A percentile compares a stretch with the other conserved stretches of the same genome.
phyloP scores from a whole-genome alignment of 1,140 invertebrate species.

The Lasaia peninsularis region DNA sequence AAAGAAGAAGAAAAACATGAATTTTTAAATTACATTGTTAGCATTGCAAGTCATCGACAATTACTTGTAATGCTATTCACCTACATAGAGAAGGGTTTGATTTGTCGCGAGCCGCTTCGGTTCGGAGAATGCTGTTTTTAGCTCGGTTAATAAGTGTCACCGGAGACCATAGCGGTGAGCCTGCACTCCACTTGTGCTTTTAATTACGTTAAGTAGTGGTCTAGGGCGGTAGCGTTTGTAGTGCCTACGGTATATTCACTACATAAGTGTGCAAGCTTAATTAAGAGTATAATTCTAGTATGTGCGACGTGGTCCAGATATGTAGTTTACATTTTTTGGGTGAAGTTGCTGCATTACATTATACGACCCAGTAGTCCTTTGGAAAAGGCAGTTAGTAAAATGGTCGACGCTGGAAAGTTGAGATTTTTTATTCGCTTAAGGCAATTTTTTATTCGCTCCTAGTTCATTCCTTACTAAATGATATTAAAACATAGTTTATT shows the following conservation, averaged over 20 bases:
- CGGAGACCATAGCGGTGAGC: constrained; percentile 46
- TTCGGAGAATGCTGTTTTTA: constrained; percentile 48
- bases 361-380: too few relatives aligned
- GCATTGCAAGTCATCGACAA: background rate
- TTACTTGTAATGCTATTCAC: constrained; percentile 26
- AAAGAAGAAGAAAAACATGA: too few relatives aligned
- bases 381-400: too few relatives aligned
- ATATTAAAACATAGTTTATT: too few relatives aligned
- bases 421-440: too few relatives aligned
- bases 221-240: constrained; percentile 7
- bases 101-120: constrained; percentile 39
- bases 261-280: background rate
- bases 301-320: too few relatives aligned
- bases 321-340: too few relatives aligned
- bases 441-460: too few relatives aligned
- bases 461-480: too few relatives aligned
- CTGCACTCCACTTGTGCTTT: constrained; percentile 66
- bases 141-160: constrained; percentile 58
- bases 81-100: constrained; percentile 29
- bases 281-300: background rate
- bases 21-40: background rate
- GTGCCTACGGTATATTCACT: constrained; percentile 6
- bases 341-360: too few relatives aligned
- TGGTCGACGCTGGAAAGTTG: too few relatives aligned
- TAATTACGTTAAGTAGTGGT: constrained; percentile 42